A percentile compares a stretch with the other conserved stretches of the same genome.
These are phyloP conservation scores for Epizoanthus scotinus DNA, from an alignment of 92 coral and sea anemone species.

Conservation along the genomic window DNA sequence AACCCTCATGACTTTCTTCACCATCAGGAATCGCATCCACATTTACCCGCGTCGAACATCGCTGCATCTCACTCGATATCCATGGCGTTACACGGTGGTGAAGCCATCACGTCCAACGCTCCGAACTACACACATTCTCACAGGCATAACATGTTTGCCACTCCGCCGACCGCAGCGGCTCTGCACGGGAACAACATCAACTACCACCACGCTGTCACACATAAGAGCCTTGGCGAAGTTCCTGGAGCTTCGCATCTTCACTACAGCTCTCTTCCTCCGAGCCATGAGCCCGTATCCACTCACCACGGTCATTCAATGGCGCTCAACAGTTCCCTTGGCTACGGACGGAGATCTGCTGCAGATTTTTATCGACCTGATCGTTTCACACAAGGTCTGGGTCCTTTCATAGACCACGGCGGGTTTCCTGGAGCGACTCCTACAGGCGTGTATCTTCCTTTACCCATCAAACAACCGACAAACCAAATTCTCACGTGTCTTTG, in stretches of 20 bases:
- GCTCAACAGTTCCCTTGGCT: slow-evolving; percentile 70
- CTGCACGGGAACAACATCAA: slow-evolving; percentile 86
- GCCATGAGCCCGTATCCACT: slow-evolving; percentile 77
- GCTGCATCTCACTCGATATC: slow-evolving; percentile 74
- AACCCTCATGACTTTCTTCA: slow-evolving; percentile 86
- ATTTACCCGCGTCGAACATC: slow-evolving; percentile 75
- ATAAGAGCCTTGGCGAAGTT: slow-evolving; percentile 78
- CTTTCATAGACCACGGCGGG: slow-evolving; percentile 80
- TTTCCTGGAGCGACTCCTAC: slow-evolving; percentile 83
- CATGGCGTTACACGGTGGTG: slow-evolving; percentile 71
- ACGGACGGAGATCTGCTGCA: slow-evolving; percentile 60
- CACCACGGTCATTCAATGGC: slow-evolving; percentile 89
- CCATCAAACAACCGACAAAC: slow-evolving; percentile 91
- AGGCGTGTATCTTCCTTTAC: slow-evolving; percentile 77
- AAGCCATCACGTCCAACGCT: slow-evolving; percentile 80
- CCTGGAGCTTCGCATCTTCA: slow-evolving; percentile 69
- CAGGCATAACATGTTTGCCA: slow-evolving; percentile 80
- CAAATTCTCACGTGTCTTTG: slow-evolving; percentile 96
- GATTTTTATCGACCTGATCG: slow-evolving; percentile 81
- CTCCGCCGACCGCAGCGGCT: slow-evolving; percentile 75
- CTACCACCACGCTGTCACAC: slow-evolving; percentile 88
- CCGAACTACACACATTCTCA: slow-evolving; percentile 72
- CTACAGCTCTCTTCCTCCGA: slow-evolving; percentile 75
- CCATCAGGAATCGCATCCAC: slow-evolving; percentile 77
- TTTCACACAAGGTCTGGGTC: slow-evolving; percentile 78